A percentile compares a stretch with the other conserved stretches of the same genome.
phyloP scores from a whole-genome alignment of 2,888 invertebrate genomes.

The Latrodectus elegans region DNA sequence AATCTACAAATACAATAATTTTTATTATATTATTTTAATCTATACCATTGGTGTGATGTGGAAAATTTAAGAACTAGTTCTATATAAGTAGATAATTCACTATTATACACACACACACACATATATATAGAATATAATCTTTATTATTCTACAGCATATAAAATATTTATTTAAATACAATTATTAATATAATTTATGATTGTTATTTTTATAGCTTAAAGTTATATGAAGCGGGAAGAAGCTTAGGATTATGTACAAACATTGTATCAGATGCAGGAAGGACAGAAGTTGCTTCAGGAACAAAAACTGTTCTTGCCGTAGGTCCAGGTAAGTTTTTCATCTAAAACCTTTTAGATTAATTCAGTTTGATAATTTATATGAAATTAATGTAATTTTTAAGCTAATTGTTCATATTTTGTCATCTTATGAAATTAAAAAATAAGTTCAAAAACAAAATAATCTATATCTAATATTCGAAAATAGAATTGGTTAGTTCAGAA shows the following conservation, averaged over 20 bases:
- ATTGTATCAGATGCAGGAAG: conserved; percentile 92
- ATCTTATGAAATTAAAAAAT: too few species aligned
- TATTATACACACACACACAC: too few species aligned
- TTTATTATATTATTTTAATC: too few species aligned
- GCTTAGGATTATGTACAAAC: conserved; percentile 82
- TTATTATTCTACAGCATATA: neutral
- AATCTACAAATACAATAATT: too few species aligned
- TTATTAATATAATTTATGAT: neutral
- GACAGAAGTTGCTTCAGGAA: conserved; percentile 92
- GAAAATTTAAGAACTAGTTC: too few species aligned
- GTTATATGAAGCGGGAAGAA: conserved; percentile 82
- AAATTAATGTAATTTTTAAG: too few species aligned
- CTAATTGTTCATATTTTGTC: too few species aligned
- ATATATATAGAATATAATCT: neutral
- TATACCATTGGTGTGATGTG: too few species aligned
- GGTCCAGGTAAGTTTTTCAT: conserved; percentile 82
- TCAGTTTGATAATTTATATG: neutral
- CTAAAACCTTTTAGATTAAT: neutral
- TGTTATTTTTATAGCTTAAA: conserved; percentile 74
- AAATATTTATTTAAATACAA: neutral
- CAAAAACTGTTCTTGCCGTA: conserved; percentile 90
- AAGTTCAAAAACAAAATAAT: too few species aligned
- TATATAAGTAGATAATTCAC: too few species aligned
- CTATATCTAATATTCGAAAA: too few species aligned
- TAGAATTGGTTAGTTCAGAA: too few species aligned